Conservation (phyloP, 1,140 invertebrate species). For the Cepaea nemoralis region DNA sequence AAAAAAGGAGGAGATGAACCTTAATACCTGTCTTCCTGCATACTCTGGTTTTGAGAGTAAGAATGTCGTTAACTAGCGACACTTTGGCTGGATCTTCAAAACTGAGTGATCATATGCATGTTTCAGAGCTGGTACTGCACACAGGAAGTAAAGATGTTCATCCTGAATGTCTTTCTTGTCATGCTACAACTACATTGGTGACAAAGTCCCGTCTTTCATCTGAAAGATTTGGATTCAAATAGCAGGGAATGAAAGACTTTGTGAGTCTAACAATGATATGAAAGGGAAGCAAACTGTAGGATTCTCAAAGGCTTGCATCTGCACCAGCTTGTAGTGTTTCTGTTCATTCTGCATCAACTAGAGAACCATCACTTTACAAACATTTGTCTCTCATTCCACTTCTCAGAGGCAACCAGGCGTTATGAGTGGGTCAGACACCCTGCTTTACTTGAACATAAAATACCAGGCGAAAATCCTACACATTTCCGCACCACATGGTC, state of each 20-base stretch:
- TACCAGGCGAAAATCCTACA: neutral
- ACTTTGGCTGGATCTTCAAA: neutral
- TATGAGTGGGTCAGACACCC: conserved; percentile 21
- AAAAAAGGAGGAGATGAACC: neutral
- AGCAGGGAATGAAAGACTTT: neutral
- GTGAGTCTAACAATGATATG: neutral
- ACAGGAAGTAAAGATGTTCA: neutral
- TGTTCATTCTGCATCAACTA: neutral
- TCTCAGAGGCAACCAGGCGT: conserved; percentile 15
- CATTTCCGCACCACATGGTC: neutral
- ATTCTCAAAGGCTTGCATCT: neutral
- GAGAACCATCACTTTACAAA: conserved; percentile 23
- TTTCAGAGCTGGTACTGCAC: neutral
- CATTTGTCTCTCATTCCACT: conserved; percentile 26
- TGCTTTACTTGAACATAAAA: neutral
- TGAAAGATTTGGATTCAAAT: neutral
- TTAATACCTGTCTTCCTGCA: neutral
- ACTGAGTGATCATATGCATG: neutral
- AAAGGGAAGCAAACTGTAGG: neutral
- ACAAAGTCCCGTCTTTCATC: neutral
- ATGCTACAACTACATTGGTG: neutral
- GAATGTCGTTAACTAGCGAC: neutral
- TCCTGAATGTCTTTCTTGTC: neutral
- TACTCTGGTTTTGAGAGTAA: neutral
- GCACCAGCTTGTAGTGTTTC: no score